These are phyloP conservation scores for Ardeotis arabs DNA, from an alignment of 2,113 vertebrate genomes.

Conservation along the genomic window DNA sequence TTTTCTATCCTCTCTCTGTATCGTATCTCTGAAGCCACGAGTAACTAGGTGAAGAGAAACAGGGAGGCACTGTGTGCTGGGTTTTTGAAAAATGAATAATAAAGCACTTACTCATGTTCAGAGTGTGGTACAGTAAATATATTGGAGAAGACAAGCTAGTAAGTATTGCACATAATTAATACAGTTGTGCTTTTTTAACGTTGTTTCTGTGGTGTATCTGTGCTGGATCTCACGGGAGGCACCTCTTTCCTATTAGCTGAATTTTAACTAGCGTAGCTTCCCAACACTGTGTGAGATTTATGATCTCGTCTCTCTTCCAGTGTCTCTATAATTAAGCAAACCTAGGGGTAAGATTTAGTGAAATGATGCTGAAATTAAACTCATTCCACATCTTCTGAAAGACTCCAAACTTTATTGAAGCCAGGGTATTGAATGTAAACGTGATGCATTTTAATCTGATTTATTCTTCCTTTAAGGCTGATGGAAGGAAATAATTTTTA, in stretches of 20 bases:
- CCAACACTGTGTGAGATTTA: background rate
- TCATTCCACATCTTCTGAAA: constrained; percentile 22
- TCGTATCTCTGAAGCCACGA: background rate
- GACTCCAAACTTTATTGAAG: background rate
- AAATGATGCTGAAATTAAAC: constrained; percentile 40
- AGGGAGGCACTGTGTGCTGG: background rate
- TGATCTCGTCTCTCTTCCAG: background rate
- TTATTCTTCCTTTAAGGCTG: constrained; percentile 4
- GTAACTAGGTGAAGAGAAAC: background rate
- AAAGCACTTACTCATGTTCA: background rate
- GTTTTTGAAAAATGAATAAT: background rate
- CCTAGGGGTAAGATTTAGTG: constrained; percentile 40
- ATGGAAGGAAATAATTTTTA: background rate
- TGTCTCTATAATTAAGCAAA: constrained; percentile 59
- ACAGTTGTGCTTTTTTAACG: background rate
- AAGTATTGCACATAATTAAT: background rate
- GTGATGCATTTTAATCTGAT: background rate
- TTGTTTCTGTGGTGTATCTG: background rate
- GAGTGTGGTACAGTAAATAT: background rate
- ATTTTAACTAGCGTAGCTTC: background rate
- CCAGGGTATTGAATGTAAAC: background rate
- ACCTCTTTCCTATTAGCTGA: background rate
- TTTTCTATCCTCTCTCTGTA: background rate
- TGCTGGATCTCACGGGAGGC: background rate
- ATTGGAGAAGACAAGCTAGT: background rate